Base-by-base conservation (phyloP, 2,888 invertebrate species). In the Sphinx pinastri region DNA sequence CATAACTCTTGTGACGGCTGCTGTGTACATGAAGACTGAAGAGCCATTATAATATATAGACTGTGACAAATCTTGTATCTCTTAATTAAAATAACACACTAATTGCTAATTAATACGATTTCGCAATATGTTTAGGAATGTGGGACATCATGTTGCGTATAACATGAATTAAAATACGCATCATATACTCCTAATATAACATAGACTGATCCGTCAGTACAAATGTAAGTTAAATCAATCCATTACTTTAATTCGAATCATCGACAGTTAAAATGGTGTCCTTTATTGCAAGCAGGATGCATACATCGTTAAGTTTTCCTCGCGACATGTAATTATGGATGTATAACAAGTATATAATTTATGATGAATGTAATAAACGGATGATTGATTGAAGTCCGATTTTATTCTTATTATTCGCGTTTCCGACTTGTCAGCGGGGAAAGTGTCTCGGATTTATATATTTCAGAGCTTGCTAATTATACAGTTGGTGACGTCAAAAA, bases 361-460 rank as follows among this genome's bases (percentile, higher is more conserved):
- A 70, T 71, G 72, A 71, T 76, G 19, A 63, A 63, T 63, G 63
- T 68, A 63, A 73, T 71, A 70, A 69, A 75, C 70, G 72, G 71
- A 67, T 75, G 72, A 76, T 74, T 76, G 75, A 74, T 75, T 51
- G 71, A 77, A 69, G 73, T 63, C 75, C 72, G 74, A 59, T 78
- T 72, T 78, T 79, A 81, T 79, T 75, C 68, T 71, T 72, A 71
- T 75, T 73, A 79, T 77, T 79, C 77, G 73, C 75, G 82, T 81
- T 78, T 74, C 71, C 47, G 67, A 72, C 58, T 72, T 74, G 57
- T 71, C 19, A 49, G 13, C 6, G 19, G 63, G 49, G 63, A 63
- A 63, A 63, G 49, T 63, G 63, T 49, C 63, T 63, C 47, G 31
- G 38, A 58, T 58, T 6, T 38, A 58, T 31, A 31, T 38, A 25